These are phyloP conservation scores for Dendrolimus kikuchii DNA, from an alignment of 1,140 invertebrate genomes.

Conservation along the genomic window DNA sequence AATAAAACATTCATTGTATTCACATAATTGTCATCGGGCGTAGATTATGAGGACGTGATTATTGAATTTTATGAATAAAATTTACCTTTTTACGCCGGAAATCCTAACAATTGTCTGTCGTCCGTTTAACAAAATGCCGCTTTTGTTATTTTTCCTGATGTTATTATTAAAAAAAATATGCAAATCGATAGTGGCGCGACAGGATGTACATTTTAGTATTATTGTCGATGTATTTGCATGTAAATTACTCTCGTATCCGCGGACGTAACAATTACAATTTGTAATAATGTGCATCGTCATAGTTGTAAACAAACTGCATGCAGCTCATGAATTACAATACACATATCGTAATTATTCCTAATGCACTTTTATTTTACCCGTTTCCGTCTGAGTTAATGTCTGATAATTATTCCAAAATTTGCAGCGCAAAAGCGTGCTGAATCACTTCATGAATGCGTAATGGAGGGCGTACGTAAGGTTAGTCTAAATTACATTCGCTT, in stretches of 20 bases:
- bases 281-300: slow-evolving; percentile 43
- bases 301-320: slow-evolving; percentile 44
- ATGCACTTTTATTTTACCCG: slow-evolving; percentile 8
- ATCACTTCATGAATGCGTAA: background rate
- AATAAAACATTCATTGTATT: background rate
- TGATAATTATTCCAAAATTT: slow-evolving; percentile 1
- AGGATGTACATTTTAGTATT: slow-evolving; percentile 68
- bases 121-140: slow-evolving; percentile 45
- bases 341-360: background rate
- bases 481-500: no score
- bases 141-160: slow-evolving; percentile 61
- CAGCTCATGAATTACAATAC: slow-evolving; percentile 9
- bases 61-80: slow-evolving; percentile 65
- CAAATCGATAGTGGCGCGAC: slow-evolving; percentile 62
- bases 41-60: slow-evolving; percentile 50
- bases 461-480: no score
- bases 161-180: slow-evolving; percentile 65
- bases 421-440: background rate
- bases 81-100: slow-evolving; percentile 51
- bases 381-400: slow-evolving; percentile 5
- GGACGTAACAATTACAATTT: slow-evolving; percentile 59
- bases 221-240: slow-evolving; percentile 65
- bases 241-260: slow-evolving; percentile 59
- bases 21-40: background rate
- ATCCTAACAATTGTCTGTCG: slow-evolving; percentile 47